Evolutionary conservation across 2,113 vertebrate species (phyloP).

Genomic region (Pseudorectes ferrugineus): DNA sequence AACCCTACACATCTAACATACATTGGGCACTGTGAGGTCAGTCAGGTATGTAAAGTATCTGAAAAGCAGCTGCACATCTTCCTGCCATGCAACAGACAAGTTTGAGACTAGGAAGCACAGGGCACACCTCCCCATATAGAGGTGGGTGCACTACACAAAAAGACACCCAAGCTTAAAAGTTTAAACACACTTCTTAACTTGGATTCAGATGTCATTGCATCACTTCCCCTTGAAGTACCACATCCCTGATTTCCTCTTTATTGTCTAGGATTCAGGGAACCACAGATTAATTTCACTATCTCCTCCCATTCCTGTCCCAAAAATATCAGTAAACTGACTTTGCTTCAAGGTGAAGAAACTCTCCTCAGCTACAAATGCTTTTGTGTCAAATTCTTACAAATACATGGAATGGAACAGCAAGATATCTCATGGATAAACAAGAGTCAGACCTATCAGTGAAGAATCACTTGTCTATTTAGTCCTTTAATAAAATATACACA

Average conservation of each 20-base stretch:
- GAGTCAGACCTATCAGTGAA: background rate
- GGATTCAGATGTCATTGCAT: background rate
- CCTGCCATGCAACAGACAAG: background rate
- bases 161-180: background rate
- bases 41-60: background rate
- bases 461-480: background rate
- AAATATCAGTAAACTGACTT: background rate
- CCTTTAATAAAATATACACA: background rate
- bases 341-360: background rate
- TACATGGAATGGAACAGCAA: background rate
- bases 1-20: background rate
- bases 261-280: background rate
- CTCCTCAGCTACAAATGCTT: background rate
- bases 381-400: background rate
- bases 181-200: background rate
- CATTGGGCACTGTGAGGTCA: background rate
- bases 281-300: background rate
- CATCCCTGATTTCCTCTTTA: background rate
- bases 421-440: background rate
- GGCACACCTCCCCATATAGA: background rate
- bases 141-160: background rate
- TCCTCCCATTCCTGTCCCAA: background rate
- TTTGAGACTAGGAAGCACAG: background rate
- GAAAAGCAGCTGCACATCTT: background rate
- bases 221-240: background rate